Evolutionary conservation across 2,888 invertebrate species (phyloP), one percentile per base, ranked within the genome.

Genomic region (Hemaris fuciformis): DNA sequence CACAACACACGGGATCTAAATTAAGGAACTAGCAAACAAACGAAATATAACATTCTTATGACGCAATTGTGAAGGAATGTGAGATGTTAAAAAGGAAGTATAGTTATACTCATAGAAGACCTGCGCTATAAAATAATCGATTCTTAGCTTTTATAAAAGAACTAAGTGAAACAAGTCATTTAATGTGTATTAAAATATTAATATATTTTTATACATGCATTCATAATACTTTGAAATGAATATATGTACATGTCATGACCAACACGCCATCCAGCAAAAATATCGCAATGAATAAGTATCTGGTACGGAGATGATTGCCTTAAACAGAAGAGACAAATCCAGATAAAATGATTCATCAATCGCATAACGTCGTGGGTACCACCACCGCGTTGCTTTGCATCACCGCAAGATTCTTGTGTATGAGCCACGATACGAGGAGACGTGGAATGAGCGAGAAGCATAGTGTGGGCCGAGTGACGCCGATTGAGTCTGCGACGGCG

Each of bases 371-470:
- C 75, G 78, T 74, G 70, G 71, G 75, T 77, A 70, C 76, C 66
- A 67, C 71, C 69, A 73, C 63, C 69, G 65, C 67, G 70, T 68
- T 69, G 71, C 62, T 72, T 73, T 74, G 75, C 72, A 75, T 73
- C 74, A 65, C 66, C 66, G 67, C 66, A 70, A 66, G 73, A 73
- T 72, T 71, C 63, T 66, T 65, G 66, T 62, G 61, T 66, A 61
- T 63, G 65, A 67, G 65, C 64, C 68, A 70, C 62, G 71, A 61
- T 63, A 66, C 67, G 66, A 63, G 64, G 66, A 66, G 81, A 84
- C 83, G 83, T 89, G 80, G 91, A 92, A 92, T 87, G 91, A 92
- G 89, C 91, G 91, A 92, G 91, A 92, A 91, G 79, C 84, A 87
- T 70, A 84, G 91, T 89, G 91, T 90, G 91, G 91, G 91, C 85